Conservation (phyloP, 2,797 vertebrate genomes). For the Scolopax bukidnonensis region DNA sequence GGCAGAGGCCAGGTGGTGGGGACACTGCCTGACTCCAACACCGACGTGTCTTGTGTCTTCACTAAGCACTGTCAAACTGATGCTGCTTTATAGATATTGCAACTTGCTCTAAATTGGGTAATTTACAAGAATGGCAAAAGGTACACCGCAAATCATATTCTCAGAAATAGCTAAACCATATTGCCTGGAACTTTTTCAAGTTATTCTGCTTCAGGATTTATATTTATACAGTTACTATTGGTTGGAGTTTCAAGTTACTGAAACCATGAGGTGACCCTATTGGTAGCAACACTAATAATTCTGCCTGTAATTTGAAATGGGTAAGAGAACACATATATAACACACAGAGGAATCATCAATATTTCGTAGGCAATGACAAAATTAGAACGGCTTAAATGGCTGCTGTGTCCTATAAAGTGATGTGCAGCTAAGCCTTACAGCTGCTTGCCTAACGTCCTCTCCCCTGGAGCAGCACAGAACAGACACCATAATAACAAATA, state of each 20-base stretch:
- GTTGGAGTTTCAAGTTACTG: not conserved
- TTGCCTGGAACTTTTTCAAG: not conserved
- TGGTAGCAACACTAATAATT: not conserved
- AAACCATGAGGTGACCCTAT: not conserved
- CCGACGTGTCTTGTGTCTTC: not conserved
- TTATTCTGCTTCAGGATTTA: not conserved
- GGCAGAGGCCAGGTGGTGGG: rapidly evolving
- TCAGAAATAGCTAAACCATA: not conserved
- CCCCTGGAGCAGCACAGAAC: not conserved
- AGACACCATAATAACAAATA: not conserved
- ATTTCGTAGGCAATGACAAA: not conserved
- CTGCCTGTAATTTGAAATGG: not conserved
- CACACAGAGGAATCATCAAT: not conserved
- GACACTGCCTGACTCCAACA: not conserved
- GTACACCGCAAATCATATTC: not conserved
- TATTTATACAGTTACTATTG: not conserved
- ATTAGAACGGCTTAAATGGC: not conserved
- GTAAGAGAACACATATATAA: not conserved
- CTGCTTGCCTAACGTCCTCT: not conserved
- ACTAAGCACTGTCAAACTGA: not conserved
- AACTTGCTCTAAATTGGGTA: not conserved
- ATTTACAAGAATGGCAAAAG: not conserved
- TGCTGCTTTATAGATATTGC: not conserved
- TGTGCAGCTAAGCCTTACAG: not conserved
- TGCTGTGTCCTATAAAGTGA: not conserved